Base-by-base conservation (phyloP, 2,888 invertebrate genomes). In the Apocheima hispidaria region DNA sequence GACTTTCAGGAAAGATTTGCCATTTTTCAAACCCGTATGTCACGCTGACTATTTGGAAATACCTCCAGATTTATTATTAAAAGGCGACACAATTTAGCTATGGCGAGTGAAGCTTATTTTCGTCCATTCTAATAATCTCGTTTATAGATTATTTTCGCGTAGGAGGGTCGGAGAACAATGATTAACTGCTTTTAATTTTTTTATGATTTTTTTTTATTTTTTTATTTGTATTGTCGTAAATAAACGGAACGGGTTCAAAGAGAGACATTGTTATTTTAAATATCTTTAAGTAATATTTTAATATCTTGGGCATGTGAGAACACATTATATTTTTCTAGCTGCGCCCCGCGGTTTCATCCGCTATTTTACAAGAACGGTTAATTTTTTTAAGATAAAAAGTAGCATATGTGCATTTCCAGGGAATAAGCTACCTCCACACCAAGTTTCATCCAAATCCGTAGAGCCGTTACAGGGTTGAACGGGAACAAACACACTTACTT, bases 11-110 rank as follows among this genome's bases (percentile, higher is more conserved):
- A n/a, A n/a, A n/a, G n/a, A n/a, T 1, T 40, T 20, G 12, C 2
- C 30, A 21, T 49, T 35, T 16, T 38, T 12, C 21, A 6, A 4
- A 23, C 10, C 54, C 33, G 78, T 81, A 66, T 82, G 79, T 82
- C 73, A 56, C 69, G 54, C 51, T 65, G 44, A 60, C 72, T 75
- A 68, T 81, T 77, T 72, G 68, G 67, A 74, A 77, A 71, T 67
- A 63, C 60, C 46, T 66, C 75, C 77, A 86, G 84, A 87, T 86
- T 88, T 88, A 86, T 88, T 88, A 86, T 82, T 67, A 63, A 63
- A 74, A 75, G 59, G 73, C 75, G 83, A 83, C 83, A 84, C 73
- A 75, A 79, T 84, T 86, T 84, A 80, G 83, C 85, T 81, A 78
- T 81, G 78, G 71, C 72, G 72, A 78, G 68, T 72, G 75, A 79